Base-by-base conservation (phyloP, 2,113 vertebrate species). In the Dipodomys stephensi region DNA sequence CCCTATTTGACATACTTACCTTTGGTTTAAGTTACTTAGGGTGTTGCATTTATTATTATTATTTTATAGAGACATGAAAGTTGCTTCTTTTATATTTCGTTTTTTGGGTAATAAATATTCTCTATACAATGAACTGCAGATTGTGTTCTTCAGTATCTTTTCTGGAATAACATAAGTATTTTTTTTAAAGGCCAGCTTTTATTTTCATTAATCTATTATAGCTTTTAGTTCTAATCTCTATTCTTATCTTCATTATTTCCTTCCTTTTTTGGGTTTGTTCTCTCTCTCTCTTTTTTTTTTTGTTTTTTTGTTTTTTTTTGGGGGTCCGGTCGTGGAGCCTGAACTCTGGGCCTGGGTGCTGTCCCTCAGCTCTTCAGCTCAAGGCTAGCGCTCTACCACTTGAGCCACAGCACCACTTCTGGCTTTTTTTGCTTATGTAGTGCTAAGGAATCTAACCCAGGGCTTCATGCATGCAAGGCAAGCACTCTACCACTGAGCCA, bases 91-190 rank as follows among this genome's bases (percentile, higher is more conserved):
- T 73, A 7, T 71, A 73, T 92, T 83, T 86, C 19, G 13, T 87
- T 85, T 20, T 79, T 95, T 32, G 46, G 92, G 60, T 67, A 86
- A 80, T 87, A 88, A 76, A 91, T 88, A 91, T 67, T 83, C 44
- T 73, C 25, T 65, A 7, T n/a, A 79, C 15, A 44, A 72, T 32
- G 67, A 64, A 2, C 7, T 73, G 35, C 28, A 81, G 49, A 73
- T 84, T 76, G 79, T 83, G 8, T 78, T 93, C 57, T 81, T 74
- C 25, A 84, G 67, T 46, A 25, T 91, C 4, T 73, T 91, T 91
- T 88, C 71, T 90, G 32, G 69, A 74, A 81, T 6, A 79, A 57
- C 11, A 77, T n/a, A 69, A 44, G 3, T 53, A 8, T n/a, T 65
- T 4, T 77, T 87, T 92, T 84, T 6, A 71, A 93, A 88, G 22